These are phyloP conservation scores for Gerosis bhagava DNA, from an alignment of 2,888 invertebrate species.

Conservation along the genomic window DNA sequence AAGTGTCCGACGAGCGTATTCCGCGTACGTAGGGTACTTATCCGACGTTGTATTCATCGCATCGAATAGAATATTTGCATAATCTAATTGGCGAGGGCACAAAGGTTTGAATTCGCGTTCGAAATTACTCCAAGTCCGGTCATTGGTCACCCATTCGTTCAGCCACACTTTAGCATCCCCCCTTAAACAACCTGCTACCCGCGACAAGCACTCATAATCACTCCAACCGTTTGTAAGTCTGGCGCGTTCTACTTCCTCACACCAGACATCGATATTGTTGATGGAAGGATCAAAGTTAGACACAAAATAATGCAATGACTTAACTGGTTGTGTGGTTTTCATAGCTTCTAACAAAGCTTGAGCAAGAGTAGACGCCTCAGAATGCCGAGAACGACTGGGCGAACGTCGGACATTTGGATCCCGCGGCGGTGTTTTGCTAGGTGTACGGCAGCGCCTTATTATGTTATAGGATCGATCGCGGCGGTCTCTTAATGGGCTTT, in stretches of 20 bases:
- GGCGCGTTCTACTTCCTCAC: not conserved
- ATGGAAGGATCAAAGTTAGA: not conserved
- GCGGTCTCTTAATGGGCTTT: too few relatives aligned
- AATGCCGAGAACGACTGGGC: too few relatives aligned
- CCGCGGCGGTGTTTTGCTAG: too few relatives aligned
- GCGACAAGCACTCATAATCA: constrained; percentile 7
- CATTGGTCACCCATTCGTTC: constrained; percentile 26
- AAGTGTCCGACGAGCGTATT: not conserved
- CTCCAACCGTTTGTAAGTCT: not conserved
- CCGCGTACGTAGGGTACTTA: constrained; percentile 1
- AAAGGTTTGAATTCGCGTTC: constrained; percentile 28
- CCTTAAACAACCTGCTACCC: constrained; percentile 21
- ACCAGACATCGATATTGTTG: not conserved
- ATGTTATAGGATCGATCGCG: too few relatives aligned
- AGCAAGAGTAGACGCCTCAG: too few relatives aligned
- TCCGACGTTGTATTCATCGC: constrained; percentile 4
- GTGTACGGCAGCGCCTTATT: too few relatives aligned
- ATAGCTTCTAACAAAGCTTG: too few relatives aligned
- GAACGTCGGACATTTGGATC: too few relatives aligned
- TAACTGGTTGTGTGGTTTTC: too few relatives aligned
- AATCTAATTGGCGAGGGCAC: constrained; percentile 1
- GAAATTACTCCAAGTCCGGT: constrained; percentile 30
- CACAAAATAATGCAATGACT: too few relatives aligned
- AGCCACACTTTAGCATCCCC: constrained; percentile 29
- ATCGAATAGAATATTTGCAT: constrained; percentile 1